A percentile compares a stretch with the other conserved stretches of the same genome.
Evolutionary conservation across 2,113 vertebrate genomes (phyloP).

Genomic region (Amblyornis subalaris): DNA sequence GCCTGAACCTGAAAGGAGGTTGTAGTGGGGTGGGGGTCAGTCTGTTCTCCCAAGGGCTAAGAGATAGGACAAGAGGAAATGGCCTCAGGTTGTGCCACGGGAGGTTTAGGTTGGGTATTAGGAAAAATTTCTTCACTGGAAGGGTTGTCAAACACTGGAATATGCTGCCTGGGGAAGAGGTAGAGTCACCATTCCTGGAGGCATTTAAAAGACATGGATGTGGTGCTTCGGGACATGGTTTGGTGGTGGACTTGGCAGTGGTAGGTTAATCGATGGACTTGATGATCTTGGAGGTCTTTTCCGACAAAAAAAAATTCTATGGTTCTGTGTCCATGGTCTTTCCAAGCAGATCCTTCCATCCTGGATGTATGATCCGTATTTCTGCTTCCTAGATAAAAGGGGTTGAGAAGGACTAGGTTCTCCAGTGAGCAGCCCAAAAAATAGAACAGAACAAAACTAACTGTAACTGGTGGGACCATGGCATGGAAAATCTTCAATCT

Average conservation of each 20-base stretch:
- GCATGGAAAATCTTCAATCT: neutral
- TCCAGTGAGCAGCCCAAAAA: neutral
- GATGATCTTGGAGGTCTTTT: neutral
- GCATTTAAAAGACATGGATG: neutral
- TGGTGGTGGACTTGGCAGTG: neutral
- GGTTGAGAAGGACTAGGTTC: neutral
- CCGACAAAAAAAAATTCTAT: neutral
- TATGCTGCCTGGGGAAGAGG: neutral
- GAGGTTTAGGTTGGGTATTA: neutral
- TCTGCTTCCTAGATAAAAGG: neutral
- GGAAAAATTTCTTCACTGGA: neutral
- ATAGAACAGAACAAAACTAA: neutral
- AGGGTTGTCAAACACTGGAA: neutral
- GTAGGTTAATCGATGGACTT: neutral
- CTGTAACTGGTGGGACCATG: neutral
- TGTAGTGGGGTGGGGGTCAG: neutral
- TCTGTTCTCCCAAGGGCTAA: neutral
- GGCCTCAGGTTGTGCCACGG: neutral
- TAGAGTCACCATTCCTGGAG: neutral
- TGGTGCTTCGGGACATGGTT: too few relatives aligned
- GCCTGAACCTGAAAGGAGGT: neutral
- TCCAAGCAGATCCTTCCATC: neutral
- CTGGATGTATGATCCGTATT: neutral
- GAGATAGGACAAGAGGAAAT: neutral
- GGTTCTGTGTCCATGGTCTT: neutral